A percentile compares a stretch with the other conserved stretches of the same genome.
Evolutionary conservation across 92 coral and sea anemone species (phyloP).

Genomic region (Porites divaricata): DNA sequence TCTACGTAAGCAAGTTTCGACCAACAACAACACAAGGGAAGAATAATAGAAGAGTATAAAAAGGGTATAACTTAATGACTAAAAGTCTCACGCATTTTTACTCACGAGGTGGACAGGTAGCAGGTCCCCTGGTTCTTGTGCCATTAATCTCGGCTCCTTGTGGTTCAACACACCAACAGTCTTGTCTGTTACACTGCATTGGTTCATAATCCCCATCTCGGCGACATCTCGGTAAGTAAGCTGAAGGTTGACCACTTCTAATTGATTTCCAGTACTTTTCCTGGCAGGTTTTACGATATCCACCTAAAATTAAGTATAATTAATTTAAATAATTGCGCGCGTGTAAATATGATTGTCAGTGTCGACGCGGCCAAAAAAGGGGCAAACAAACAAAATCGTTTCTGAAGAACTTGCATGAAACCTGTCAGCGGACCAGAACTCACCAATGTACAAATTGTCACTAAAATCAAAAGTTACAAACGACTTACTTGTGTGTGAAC

Average conservation of each 20-base stretch:
- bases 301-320: slow-evolving; percentile 34
- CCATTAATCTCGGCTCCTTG: slow-evolving; percentile 84
- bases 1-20: too few species aligned
- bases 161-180: slow-evolving; percentile 95
- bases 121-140: slow-evolving; percentile 77
- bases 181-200: slow-evolving; percentile 86
- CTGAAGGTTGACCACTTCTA: slow-evolving; percentile 9
- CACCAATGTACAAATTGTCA: background rate
- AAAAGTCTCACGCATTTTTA: background rate
- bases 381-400: too few species aligned
- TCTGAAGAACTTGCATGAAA: too few species aligned
- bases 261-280: slow-evolving; percentile 61
- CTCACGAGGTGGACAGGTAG: slow-evolving; percentile 84
- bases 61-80: background rate
- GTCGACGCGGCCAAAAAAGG: too few species aligned
- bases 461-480: background rate
- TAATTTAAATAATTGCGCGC: background rate
- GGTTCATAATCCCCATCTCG: slow-evolving; percentile 90
- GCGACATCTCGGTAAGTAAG: slow-evolving; percentile 84
- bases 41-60: too few species aligned
- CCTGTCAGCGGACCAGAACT: too few species aligned
- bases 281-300: slow-evolving; percentile 63
- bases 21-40: too few species aligned
- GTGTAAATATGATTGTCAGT: background rate
- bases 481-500: slow-evolving; percentile 63